Evolutionary conservation across 2,888 invertebrate genomes (phyloP), one percentile per base, ranked within the genome.

Genomic region (Pyrgus malvae): DNA sequence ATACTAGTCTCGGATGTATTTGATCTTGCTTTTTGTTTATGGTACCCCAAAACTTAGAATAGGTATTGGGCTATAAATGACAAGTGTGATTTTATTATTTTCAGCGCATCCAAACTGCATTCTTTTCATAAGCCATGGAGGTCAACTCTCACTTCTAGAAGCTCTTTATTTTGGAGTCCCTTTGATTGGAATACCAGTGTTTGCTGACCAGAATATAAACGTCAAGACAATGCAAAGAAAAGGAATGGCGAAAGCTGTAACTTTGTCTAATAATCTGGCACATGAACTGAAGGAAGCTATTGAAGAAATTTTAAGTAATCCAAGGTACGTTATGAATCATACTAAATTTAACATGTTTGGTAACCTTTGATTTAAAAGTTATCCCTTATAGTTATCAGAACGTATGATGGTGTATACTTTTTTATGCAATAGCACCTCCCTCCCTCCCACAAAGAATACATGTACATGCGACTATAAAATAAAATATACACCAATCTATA

Each of bases 111-210:
- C 70, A 1, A 78, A 77, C 46, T 70, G 70, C 2, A 44, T 70
- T 9, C 55, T 78, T 33, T 61, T 75, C 33, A 70, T 80, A 17
- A 72, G 63, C 0, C 67, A 74, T 40, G 77, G 77, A 14, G 71
- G 69, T 0, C 55, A 66, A 27, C 58, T 70, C 0, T 70, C 76
- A 2, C 58, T 64, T 48, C 68, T 68, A 46, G 78, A 78, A 51
- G 73, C 78, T 2, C 63, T 67, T 16, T 69, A 70, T 46, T 69
- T 69, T 56, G 78, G 78, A 11, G 73, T 79, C n/a, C 79, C 79
- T 1, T 46, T 78, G 7, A 60, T 78, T 2, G 74, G 68, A 0
- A 64, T 77, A 2, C 77, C 80, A 2, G 56, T 74, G 2, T 62
- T 59, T 7, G 68, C 60, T 3, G 78, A 78, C 48, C 78, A 80